Conservation (phyloP, 2,888 invertebrate species). For the Noctua comes region DNA sequence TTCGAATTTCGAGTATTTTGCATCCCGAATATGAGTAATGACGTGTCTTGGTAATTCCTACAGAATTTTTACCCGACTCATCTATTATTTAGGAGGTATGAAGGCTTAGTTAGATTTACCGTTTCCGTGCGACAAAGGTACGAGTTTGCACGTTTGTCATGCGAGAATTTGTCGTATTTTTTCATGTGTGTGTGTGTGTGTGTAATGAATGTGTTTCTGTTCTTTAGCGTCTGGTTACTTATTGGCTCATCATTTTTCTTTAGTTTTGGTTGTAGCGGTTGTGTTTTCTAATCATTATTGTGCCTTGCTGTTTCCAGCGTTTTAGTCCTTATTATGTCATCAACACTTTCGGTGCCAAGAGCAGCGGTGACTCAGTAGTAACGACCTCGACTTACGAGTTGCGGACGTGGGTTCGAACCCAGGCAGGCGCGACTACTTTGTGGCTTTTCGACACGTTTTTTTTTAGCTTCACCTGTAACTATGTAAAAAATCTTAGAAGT, state of each 20-base stretch:
- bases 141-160: constrained; percentile 69
- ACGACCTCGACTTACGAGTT: not conserved
- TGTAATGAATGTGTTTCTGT: constrained; percentile 33
- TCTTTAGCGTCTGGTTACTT: constrained; percentile 25
- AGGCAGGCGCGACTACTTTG: not conserved
- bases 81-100: constrained; percentile 84
- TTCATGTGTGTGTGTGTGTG: constrained; percentile 18
- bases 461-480: no score
- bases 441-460: no score
- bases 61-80: constrained; percentile 78
- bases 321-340: not conserved
- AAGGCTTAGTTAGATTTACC: constrained; percentile 85
- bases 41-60: constrained; percentile 83
- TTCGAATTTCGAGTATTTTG: constrained; percentile 73
- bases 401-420: not conserved
- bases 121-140: constrained; percentile 73
- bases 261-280: constrained; percentile 2
- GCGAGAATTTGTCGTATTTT: constrained; percentile 66
- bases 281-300: constrained; percentile 1
- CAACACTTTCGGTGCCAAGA: not conserved
- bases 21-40: constrained; percentile 81
- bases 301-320: not conserved
- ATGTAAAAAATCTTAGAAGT: no score
- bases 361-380: not conserved
- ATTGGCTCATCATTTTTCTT: constrained; percentile 39